Evolutionary conservation across 2,797 vertebrate species (phyloP).

Genomic region (Uromys caudimaculatus): DNA sequence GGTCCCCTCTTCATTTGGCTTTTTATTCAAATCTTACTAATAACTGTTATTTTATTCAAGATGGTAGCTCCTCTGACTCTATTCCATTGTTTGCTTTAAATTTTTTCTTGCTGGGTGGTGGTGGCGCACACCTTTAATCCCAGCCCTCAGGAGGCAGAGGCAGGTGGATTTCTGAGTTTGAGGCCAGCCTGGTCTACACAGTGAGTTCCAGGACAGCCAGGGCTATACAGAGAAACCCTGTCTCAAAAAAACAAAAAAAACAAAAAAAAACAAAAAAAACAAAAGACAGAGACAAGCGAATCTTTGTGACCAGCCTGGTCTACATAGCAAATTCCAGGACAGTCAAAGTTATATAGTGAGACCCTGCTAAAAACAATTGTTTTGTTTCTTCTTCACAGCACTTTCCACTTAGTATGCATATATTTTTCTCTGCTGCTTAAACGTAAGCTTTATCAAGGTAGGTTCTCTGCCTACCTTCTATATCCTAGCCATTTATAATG

Average conservation of each 20-base stretch:
- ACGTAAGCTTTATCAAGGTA: constrained; percentile 32
- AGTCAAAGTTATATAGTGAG: background rate
- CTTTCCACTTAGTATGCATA: background rate
- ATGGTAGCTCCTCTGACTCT: background rate
- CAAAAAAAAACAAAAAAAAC: background rate
- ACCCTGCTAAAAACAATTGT: background rate
- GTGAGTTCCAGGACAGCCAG: background rate
- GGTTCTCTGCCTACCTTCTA: background rate
- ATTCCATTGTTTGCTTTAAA: background rate
- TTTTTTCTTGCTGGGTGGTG: background rate
- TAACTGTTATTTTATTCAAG: background rate
- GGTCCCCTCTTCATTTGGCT: background rate
- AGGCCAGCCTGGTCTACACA: background rate
- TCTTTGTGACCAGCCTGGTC: background rate
- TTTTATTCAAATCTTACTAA: background rate
- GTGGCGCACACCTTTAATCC: background rate
- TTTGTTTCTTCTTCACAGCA: background rate
- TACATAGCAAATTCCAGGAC: background rate
- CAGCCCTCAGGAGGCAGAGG: background rate
- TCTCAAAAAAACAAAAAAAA: background rate
- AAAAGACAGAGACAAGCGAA: background rate
- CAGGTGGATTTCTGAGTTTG: background rate
- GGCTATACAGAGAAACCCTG: background rate
- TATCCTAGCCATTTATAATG: background rate
- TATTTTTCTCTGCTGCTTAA: constrained; percentile 53